Conservation (phyloP, 2,797 vertebrate species). For the Enoplosus armatus region DNA sequence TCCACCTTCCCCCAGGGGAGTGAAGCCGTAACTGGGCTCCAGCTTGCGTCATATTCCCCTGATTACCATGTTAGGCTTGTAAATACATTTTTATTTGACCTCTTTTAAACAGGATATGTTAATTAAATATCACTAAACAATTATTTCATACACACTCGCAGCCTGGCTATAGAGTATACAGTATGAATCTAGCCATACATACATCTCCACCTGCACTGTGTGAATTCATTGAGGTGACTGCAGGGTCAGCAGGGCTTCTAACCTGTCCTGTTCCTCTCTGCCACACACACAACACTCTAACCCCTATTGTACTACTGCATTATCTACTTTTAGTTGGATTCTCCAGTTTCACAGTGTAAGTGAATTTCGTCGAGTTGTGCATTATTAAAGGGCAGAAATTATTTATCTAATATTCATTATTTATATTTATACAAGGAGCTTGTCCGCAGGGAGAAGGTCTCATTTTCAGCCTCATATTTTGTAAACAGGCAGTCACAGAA, state of each 20-base stretch:
- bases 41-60: constrained; percentile 4
- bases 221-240: constrained; percentile 27
- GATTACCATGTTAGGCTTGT: constrained; percentile 17
- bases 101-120: constrained; percentile 23
- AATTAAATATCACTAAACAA: constrained; percentile 42
- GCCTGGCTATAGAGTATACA: background rate
- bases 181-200: background rate
- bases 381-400: constrained; percentile 88
- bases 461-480: constrained; percentile 90
- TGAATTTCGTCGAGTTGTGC: constrained; percentile 82
- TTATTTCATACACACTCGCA: constrained; percentile 14
- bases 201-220: background rate
- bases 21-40: background rate
- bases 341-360: constrained; percentile 81
- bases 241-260: constrained; percentile 46
- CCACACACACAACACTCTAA: constrained; percentile 44
- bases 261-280: constrained; percentile 33
- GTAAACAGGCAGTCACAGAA: constrained; percentile 87
- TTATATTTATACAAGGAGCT: constrained; percentile 89
- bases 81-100: constrained; percentile 53
- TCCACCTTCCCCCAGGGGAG: constrained; percentile 47
- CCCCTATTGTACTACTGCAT: constrained; percentile 75
- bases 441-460: constrained; percentile 88
- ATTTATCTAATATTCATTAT: constrained; percentile 91
- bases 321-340: constrained; percentile 77